Conservation (phyloP, 2,888 invertebrate species). For the Amphipyra berbera region DNA sequence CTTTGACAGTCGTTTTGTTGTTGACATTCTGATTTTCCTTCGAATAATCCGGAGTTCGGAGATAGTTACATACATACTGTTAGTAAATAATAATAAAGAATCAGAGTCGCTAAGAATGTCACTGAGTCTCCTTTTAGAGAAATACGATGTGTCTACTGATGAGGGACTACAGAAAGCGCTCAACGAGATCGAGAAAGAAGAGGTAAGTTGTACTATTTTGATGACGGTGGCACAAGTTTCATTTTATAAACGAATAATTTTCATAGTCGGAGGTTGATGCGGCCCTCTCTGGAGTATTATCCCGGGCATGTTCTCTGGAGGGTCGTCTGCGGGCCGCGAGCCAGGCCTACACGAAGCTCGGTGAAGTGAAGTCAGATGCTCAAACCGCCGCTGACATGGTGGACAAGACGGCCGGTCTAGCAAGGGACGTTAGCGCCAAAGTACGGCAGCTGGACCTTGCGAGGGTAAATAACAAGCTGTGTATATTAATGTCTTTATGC, state of each 20-base stretch:
- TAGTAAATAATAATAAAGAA: slow-evolving; percentile 44
- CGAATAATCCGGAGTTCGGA: not conserved
- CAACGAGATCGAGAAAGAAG: slow-evolving; percentile 89
- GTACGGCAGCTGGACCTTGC: slow-evolving; percentile 98
- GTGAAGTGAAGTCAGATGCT: slow-evolving; percentile 93
- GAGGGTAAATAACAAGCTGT: slow-evolving; percentile 90
- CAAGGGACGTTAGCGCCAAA: slow-evolving; percentile 98
- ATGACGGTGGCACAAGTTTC: slow-evolving; percentile 53
- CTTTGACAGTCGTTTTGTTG: slow-evolving; percentile 12
- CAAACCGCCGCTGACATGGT: slow-evolving; percentile 96
- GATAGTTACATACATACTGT: slow-evolving; percentile 13
- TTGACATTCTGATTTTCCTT: slow-evolving; percentile 6
- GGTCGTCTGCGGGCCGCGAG: slow-evolving; percentile 94
- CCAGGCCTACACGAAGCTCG: slow-evolving; percentile 94
- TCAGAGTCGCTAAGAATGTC: slow-evolving; percentile 65
- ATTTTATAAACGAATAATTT: slow-evolving; percentile 25
- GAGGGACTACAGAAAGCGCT: slow-evolving; percentile 90
- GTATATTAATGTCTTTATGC: not conserved
- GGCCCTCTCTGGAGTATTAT: slow-evolving; percentile 92
- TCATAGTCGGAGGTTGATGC: slow-evolving; percentile 92
- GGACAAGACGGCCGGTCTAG: slow-evolving; percentile 95
- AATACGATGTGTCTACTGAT: slow-evolving; percentile 87
- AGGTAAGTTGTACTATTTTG: slow-evolving; percentile 76
- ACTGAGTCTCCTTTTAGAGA: slow-evolving; percentile 79
- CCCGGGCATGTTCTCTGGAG: slow-evolving; percentile 93